Conservation (phyloP, 2,797 vertebrate species). For the Valencia hispanica region DNA sequence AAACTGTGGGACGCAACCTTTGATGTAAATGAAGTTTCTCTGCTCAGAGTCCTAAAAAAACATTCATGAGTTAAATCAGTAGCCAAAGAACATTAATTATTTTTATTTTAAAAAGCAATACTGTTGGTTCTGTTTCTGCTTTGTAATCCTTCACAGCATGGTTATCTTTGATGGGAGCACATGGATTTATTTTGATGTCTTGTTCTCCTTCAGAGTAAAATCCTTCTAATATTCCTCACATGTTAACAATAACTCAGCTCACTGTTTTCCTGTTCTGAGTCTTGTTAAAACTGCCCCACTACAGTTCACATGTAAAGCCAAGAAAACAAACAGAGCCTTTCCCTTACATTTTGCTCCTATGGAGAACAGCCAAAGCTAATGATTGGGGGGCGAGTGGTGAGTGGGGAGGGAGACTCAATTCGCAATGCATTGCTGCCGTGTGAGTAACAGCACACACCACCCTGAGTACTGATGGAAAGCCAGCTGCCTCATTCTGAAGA, state of each 20-base stretch:
- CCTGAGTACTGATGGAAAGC: constrained; percentile 57
- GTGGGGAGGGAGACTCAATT: constrained; percentile 37
- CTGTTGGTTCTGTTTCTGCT: not conserved
- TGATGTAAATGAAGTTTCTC: constrained; percentile 94
- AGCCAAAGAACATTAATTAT: not conserved
- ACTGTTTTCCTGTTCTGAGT: constrained; percentile 28
- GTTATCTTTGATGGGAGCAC: constrained; percentile 13
- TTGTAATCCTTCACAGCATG: not conserved
- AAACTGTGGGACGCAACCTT: constrained; percentile 98
- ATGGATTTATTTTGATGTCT: constrained; percentile 12
- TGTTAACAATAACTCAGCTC: constrained; percentile 21
- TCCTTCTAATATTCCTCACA: constrained; percentile 13
- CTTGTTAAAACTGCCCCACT: constrained; percentile 31
- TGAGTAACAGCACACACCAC: constrained; percentile 73
- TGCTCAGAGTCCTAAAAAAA: constrained; percentile 90
- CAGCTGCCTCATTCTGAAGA: constrained; percentile 59
- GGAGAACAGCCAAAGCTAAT: constrained; percentile 60
- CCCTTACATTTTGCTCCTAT: constrained; percentile 57
- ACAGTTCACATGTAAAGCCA: constrained; percentile 39
- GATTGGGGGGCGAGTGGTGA: constrained; percentile 38
- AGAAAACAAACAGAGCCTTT: constrained; percentile 60
- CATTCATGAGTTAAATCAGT: not conserved
- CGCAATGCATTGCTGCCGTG: constrained; percentile 67
- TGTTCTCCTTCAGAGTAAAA: constrained; percentile 26
- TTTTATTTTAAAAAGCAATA: not conserved